A percentile compares a stretch with the other conserved stretches of the same genome.
These are phyloP conservation scores for Automeris io DNA, from an alignment of 2,888 invertebrate genomes.

Conservation along the genomic window DNA sequence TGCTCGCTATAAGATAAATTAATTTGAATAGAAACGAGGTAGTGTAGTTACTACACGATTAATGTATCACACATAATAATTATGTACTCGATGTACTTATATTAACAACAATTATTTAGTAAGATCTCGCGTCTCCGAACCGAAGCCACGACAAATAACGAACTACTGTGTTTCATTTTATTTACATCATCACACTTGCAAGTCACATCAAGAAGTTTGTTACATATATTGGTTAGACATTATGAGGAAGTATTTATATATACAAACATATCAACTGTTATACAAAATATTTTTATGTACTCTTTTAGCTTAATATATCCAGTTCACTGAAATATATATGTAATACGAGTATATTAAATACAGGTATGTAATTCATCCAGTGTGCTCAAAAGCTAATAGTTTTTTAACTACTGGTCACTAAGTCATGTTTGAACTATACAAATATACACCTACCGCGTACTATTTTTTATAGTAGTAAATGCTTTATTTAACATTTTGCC, in stretches of 20 bases:
- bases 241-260: slow-evolving; percentile 57
- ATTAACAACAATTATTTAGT: slow-evolving; percentile 33
- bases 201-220: slow-evolving; percentile 70
- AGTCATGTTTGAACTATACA: slow-evolving; percentile 44
- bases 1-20: slow-evolving; percentile 52
- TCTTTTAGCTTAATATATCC: slow-evolving; percentile 56
- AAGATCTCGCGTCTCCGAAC: slow-evolving; percentile 33
- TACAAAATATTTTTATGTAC: slow-evolving; percentile 69
- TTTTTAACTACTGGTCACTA: slow-evolving; percentile 59
- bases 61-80: slow-evolving; percentile 57
- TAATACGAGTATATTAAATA: too few relatives aligned
- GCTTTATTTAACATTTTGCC: slow-evolving; percentile 54
- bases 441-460: slow-evolving; percentile 46
- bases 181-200: slow-evolving; percentile 73
- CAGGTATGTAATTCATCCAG: slow-evolving; percentile 27
- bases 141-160: slow-evolving; percentile 29
- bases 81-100: slow-evolving; percentile 31
- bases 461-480: slow-evolving; percentile 59
- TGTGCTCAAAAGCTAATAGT: slow-evolving; percentile 42
- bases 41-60: slow-evolving; percentile 71
- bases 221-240: slow-evolving; percentile 72
- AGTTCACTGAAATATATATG: slow-evolving; percentile 41
- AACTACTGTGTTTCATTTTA: slow-evolving; percentile 41
- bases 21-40: slow-evolving; percentile 57
- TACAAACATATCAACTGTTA: slow-evolving; percentile 58